These are phyloP conservation scores for Pterobdella sp. DNA, from an alignment of 2,888 invertebrate genomes.

Conservation along the genomic window DNA sequence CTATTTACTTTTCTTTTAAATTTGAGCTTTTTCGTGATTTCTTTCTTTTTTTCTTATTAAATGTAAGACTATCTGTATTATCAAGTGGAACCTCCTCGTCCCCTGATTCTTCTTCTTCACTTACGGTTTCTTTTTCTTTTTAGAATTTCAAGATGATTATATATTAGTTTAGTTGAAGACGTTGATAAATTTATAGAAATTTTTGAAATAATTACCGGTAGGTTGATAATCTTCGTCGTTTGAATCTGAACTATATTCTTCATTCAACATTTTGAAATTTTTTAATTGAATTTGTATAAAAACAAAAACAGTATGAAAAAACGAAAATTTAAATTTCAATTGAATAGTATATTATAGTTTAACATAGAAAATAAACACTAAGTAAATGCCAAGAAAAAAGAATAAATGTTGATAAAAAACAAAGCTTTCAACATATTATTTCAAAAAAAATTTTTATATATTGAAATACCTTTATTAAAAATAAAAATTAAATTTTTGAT, in stretches of 20 bases:
- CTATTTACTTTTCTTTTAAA: background rate
- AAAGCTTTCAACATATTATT: no score
- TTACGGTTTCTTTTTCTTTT: background rate
- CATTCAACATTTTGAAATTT: background rate
- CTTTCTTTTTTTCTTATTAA: background rate
- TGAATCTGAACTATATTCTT: slow-evolving; percentile 9
- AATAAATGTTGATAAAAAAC: no score
- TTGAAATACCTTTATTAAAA: no score
- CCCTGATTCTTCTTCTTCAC: slow-evolving; percentile 11
- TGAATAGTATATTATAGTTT: no score
- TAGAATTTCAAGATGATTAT: background rate
- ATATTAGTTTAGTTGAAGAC: background rate
- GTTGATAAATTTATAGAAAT: background rate
- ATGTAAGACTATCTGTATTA: background rate
- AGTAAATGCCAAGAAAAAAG: no score
- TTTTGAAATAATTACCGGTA: background rate
- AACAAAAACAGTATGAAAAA: no score
- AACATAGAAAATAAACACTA: no score
- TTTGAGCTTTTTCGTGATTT: background rate
- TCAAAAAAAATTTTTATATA: no score
- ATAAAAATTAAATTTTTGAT: no score
- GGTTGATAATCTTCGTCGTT: slow-evolving; percentile 12
- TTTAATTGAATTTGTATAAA: no score
- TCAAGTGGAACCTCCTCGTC: background rate
- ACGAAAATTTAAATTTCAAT: no score